A percentile compares a stretch with the other conserved stretches of the same genome.
These are phyloP conservation scores for Ypsolopha sequella DNA, from an alignment of 2,888 invertebrate genomes.

Conservation along the genomic window DNA sequence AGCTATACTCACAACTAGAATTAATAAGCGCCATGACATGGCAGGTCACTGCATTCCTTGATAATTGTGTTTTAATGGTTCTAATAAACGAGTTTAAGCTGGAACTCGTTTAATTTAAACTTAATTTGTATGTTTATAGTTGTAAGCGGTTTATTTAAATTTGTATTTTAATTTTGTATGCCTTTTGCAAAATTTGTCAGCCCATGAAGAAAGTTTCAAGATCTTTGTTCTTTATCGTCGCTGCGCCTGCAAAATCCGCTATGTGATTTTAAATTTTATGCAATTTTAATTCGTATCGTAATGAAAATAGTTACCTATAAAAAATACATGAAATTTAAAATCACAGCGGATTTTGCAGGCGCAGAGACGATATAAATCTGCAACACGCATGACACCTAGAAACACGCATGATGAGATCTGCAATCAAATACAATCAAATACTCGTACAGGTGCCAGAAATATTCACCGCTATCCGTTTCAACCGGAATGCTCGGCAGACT, in stretches of 20 bases:
- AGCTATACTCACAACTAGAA: background rate
- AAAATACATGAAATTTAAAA: no score
- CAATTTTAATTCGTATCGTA: no score
- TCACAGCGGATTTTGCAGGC: background rate
- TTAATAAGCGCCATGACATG: background rate
- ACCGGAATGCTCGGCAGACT: no score
- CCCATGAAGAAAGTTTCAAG: background rate
- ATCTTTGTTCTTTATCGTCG: background rate
- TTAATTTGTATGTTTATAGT: background rate
- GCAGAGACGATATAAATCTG: background rate
- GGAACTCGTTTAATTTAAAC: background rate
- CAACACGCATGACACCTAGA: background rate
- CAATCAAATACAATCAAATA: background rate
- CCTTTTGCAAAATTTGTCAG: background rate
- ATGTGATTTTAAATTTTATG: no score
- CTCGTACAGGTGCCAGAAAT: background rate
- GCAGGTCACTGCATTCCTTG: slow-evolving; percentile 5
- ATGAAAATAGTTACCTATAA: no score
- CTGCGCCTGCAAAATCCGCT: no score
- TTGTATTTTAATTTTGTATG: background rate
- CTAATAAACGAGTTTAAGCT: slow-evolving; percentile 1
- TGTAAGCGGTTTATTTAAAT: background rate
- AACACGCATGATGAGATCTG: background rate
- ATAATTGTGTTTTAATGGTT: slow-evolving; percentile 2
- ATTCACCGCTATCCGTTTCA: background rate